phyloP scores from a whole-genome alignment of 2,888 invertebrate genomes.

The Syritta pipiens region DNA sequence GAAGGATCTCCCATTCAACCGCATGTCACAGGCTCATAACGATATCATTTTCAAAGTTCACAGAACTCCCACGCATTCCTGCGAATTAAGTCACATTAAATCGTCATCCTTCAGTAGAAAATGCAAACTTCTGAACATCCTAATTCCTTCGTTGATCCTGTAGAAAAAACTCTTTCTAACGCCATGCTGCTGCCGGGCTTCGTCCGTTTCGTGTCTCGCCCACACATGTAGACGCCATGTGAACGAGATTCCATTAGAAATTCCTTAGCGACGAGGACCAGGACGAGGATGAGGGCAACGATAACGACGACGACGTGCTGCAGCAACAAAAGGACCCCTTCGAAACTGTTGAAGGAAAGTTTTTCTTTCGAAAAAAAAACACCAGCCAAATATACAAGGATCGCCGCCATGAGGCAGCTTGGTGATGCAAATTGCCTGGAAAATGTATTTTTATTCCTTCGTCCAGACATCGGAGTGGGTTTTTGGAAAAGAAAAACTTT shows the following conservation, averaged over 20 bases:
- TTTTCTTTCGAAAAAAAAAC: too few relatives aligned
- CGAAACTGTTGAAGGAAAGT: slow-evolving; percentile 16
- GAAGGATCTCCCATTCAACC: too few relatives aligned
- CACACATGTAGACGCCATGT: not conserved
- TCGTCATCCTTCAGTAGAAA: slow-evolving; percentile 5
- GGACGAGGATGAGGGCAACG: too few relatives aligned
- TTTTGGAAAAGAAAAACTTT: not conserved
- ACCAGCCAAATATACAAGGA: slow-evolving; percentile 6
- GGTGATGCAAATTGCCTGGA: slow-evolving; percentile 31
- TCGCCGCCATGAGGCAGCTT: not conserved
- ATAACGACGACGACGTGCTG: too few relatives aligned
- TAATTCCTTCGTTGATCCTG: slow-evolving; percentile 11
- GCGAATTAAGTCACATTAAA: not conserved
- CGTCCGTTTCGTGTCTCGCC: too few relatives aligned
- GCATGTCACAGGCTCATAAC: not conserved
- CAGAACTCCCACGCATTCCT: not conserved
- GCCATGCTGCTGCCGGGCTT: not conserved
- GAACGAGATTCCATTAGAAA: slow-evolving; percentile 26
- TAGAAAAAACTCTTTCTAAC: not conserved
- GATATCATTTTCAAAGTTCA: not conserved
- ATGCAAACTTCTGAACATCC: slow-evolving; percentile 10
- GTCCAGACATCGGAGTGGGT: not conserved
- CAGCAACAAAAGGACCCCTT: not conserved
- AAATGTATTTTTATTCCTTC: slow-evolving; percentile 5
- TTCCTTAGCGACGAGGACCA: slow-evolving; percentile 17